Evolutionary conservation across 2,888 invertebrate genomes (phyloP).

Genomic region (Papilio elwesi): DNA sequence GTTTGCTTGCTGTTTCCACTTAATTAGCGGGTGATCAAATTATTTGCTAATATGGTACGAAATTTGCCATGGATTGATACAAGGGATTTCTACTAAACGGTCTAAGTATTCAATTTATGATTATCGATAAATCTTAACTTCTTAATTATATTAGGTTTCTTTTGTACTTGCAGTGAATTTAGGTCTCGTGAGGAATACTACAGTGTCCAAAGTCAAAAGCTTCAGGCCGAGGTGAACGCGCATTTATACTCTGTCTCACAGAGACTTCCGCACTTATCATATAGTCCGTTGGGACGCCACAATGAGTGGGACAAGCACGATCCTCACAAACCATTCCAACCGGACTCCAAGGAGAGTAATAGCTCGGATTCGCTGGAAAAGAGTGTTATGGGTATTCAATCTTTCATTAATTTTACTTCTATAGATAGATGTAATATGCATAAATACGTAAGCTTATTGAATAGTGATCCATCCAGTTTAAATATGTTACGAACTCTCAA

Average conservation of each 20-base stretch:
- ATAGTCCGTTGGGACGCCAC: constrained; percentile 78
- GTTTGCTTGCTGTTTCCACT: background rate
- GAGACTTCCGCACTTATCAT: constrained; percentile 80
- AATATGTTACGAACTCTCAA: no score
- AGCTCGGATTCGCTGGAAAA: constrained; percentile 81
- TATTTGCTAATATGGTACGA: background rate
- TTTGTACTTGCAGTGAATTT: constrained; percentile 68
- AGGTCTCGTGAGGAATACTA: constrained; percentile 80
- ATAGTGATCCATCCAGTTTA: no score
- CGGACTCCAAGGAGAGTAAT: constrained; percentile 80
- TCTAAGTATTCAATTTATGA: no score
- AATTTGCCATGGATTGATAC: no score
- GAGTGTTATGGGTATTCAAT: constrained; percentile 77
- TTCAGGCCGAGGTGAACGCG: constrained; percentile 80
- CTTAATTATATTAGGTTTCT: background rate
- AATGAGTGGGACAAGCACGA: constrained; percentile 82
- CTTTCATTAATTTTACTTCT: background rate
- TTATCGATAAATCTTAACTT: no score
- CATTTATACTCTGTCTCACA: constrained; percentile 86
- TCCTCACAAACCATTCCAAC: constrained; percentile 74
- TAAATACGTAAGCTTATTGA: no score
- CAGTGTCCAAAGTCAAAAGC: constrained; percentile 78
- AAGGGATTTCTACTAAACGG: no score
- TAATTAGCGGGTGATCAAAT: background rate
- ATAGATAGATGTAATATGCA: no score